Conservation (phyloP, 2,113 vertebrate genomes). For the Oxyura jamaicensis region DNA sequence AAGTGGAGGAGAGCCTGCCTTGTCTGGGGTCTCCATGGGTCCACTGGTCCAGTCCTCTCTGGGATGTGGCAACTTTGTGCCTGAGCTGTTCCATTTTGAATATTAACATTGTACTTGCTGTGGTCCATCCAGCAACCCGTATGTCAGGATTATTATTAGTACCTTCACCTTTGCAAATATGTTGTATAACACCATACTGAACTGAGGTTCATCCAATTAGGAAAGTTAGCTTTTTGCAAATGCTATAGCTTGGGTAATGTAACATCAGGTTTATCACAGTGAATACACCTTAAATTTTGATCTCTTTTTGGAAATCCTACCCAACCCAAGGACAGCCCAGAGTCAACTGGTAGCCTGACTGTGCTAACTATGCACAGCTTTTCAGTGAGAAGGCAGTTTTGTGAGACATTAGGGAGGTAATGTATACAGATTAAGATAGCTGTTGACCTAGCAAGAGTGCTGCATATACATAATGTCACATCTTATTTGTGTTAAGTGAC, state of each 20-base stretch:
- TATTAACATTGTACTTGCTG: background rate
- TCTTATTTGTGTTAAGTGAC: background rate
- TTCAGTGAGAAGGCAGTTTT: background rate
- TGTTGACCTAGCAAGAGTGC: background rate
- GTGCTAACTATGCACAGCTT: background rate
- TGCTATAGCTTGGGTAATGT: background rate
- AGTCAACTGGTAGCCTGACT: background rate
- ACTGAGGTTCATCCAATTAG: background rate
- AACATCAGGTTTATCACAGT: background rate
- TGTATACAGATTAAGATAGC: background rate
- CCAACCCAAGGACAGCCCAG: background rate
- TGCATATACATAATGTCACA: background rate
- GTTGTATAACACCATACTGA: background rate
- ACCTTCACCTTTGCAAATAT: background rate
- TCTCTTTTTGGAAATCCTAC: background rate
- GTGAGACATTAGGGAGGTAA: background rate
- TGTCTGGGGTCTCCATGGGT: background rate
- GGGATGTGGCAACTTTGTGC: fast-evolving
- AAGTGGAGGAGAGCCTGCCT: background rate
- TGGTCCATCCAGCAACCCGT: background rate
- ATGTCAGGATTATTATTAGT: background rate
- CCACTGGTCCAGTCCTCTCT: background rate
- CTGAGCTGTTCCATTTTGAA: background rate
- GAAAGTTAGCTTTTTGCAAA: background rate
- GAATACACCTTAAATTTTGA: background rate